Base-by-base conservation (phyloP, 1,140 invertebrate species). In the Drosophila prosaltans region DNA sequence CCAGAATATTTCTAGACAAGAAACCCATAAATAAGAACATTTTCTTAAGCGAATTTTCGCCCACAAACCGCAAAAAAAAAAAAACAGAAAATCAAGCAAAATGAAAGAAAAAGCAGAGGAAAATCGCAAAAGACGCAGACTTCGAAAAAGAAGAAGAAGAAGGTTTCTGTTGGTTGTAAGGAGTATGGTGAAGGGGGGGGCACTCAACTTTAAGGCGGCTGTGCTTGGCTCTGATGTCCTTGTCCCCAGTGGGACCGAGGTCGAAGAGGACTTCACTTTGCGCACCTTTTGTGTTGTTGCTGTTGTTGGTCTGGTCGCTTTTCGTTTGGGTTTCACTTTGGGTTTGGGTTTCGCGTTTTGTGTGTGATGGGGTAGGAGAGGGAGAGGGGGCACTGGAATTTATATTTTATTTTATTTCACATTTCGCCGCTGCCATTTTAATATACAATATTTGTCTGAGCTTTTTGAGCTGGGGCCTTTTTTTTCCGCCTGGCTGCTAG, bases 1-100 rank as follows among this genome's bases (percentile, higher is more conserved):
- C 72, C 78, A 66, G 62, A 59, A 71, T 74, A 67, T 70, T 59
- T 63, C 24, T 51, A n/a, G 58, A 41, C 62, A 61, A 24, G 32
- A 26, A 73, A 51, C 54, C 75, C 76, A 73, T 84, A 85, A 81
- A 76, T 75, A 86, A 74, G 71, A 78, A 74, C 70, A 74, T 78
- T 84, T 84, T 74, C 65, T 78, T 69, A 65, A 65, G 69, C 70
- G 77, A 65, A 39, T 69, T 69, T 64, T 41, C 51, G 26, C n/a
- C 48, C 40, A 54, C 68, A 41, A 57, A 48, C 30, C 58, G 9
- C 58, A 60, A 36, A 60, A 51, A 51, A 51, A 7, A 39, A 26
- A 43, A 28, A 59, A 63, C 40, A 36, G 39, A 43, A 62, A n/a
- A 21, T 68, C 64, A 78, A 51, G 3, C 0, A 51, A 51, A 26